These are phyloP conservation scores for Platycercus adscitus DNA, from an alignment of 2,113 vertebrate species.

Conservation along the genomic window DNA sequence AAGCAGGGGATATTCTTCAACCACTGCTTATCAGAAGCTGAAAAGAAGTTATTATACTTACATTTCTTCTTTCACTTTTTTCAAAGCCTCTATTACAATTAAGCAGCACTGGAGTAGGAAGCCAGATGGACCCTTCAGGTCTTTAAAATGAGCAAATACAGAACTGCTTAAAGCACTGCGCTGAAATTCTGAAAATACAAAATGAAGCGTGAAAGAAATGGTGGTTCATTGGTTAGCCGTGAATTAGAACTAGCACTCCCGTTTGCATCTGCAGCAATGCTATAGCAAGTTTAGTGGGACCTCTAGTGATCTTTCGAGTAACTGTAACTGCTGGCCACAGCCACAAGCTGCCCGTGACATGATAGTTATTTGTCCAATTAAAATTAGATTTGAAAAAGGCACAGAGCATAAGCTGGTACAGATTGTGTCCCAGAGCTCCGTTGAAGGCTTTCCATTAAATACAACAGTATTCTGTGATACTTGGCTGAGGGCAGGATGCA, in stretches of 20 bases:
- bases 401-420: not conserved
- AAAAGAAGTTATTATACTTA: not conserved
- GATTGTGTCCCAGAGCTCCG: not conserved
- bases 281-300: constrained; percentile 1
- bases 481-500: not conserved
- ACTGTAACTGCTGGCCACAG: not conserved
- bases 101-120: not conserved
- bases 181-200: not conserved
- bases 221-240: rapidly evolving
- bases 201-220: not conserved
- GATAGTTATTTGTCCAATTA: not conserved
- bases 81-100: not conserved
- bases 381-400: not conserved
- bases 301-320: constrained; percentile 7
- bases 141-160: not conserved
- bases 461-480: not conserved
- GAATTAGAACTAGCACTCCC: rapidly evolving
- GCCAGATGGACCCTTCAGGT: not conserved
- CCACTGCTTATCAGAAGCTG: not conserved
- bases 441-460: not conserved
- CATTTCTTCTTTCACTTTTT: not conserved
- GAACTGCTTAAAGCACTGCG: not conserved
- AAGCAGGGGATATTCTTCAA: not conserved
- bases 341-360: rapidly evolving
- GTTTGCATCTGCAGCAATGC: rapidly evolving